Conservation (phyloP, 2,888 invertebrate species). For the Anoncus sp. region DNA sequence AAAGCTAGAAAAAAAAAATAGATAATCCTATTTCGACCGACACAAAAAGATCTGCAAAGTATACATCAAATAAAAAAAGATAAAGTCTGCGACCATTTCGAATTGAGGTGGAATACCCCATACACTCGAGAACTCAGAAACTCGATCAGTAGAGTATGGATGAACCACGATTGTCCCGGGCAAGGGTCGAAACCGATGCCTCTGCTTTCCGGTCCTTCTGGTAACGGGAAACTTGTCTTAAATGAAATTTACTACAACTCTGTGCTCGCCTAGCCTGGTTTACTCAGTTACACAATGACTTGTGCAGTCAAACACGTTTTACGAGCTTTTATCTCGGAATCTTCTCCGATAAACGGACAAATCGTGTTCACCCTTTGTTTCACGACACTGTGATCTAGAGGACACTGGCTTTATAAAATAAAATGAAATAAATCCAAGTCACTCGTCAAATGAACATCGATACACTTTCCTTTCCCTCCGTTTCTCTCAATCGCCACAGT, state of each 20-base stretch:
- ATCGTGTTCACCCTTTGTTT: conserved; percentile 17
- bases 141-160: conserved; percentile 44
- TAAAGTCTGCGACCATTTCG: too few species aligned
- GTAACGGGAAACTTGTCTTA: conserved; percentile 40
- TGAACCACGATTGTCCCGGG: conserved; percentile 25
- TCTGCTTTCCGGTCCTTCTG: background rate
- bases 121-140: conserved; percentile 22
- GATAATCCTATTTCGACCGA: too few species aligned
- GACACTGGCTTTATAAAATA: too few species aligned
- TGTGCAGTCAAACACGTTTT: conserved; percentile 16
- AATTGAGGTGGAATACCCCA: too few species aligned
- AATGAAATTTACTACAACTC: conserved; percentile 34
- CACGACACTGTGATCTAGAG: background rate
- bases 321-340: conserved; percentile 27
- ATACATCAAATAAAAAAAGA: too few species aligned
- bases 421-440: background rate
- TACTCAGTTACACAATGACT: conserved; percentile 11
- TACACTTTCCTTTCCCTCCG: background rate
- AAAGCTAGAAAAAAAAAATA: too few species aligned
- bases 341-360: conserved; percentile 13
- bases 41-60: too few species aligned
- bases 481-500: conserved; percentile 17
- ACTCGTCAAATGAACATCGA: background rate
- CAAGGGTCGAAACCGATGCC: conserved; percentile 15
- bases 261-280: background rate